Evolutionary conservation across 1,140 invertebrate species (phyloP), one percentile per base, ranked within the genome.

Genomic region (Watersipora subatra): DNA sequence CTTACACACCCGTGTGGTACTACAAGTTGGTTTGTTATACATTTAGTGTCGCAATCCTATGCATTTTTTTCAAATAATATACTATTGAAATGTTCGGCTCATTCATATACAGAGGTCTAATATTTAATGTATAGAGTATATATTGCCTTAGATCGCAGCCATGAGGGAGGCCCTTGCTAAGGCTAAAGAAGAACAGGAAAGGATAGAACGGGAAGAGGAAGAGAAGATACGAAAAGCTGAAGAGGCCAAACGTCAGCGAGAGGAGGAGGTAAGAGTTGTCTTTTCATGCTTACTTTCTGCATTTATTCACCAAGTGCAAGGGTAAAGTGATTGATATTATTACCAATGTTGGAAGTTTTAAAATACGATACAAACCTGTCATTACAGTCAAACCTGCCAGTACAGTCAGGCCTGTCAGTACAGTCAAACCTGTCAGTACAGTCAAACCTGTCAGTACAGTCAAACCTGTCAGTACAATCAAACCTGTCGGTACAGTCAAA

Each of bases 111-210:
- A 70, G 56, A 30, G 34, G 19, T 55, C n/a, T 17, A 19, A 17
- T 28, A 62, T 62, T 28, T 28, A 12, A 2, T 28, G 17, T 29
- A 7, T 19, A 15, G 22, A 15, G 7, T n/a, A 26, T 26, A 19
- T 19, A 22, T 27, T 19, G 61, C 22, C 12, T 26, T 29, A 73
- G 73, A 19, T 75, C 28, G 68, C 70, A 27, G 66, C 67, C 2
- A 70, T 76, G 24, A 74, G 72, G 68, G 74, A 84, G 68, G 85
- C 82, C 20, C 67, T 75, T 77, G 82, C 89, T n/a, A 89, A 89
- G 62, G 64, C 71, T n/a, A 71, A 79, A 76, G 91, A 94, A 78
- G 91, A 93, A 73, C 90, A 95, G 79, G 91, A 95, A 75, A 83
- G 85, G 63, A 72, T 86, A 25, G 59, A 67, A 64, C 29, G 58